Conservation (phyloP, 1,140 invertebrate genomes). For the Atta cephalotes region DNA sequence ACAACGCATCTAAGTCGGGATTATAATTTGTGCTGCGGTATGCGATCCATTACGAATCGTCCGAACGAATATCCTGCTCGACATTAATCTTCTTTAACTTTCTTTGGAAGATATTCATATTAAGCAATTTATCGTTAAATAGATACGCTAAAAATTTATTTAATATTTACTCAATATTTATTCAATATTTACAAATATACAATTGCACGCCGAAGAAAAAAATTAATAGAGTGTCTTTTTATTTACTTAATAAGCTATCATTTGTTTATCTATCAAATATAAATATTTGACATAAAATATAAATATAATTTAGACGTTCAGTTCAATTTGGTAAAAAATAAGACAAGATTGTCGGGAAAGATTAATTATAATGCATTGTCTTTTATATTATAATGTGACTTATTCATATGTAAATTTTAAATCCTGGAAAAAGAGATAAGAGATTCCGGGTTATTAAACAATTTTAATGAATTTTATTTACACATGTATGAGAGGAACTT, state of each 20-base stretch:
- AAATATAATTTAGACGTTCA: background rate
- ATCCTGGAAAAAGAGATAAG: background rate
- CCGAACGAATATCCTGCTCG: conserved; percentile 23
- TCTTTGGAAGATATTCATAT: background rate
- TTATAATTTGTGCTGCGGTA: conserved; percentile 31
- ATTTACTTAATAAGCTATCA: background rate
- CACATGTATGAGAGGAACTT: background rate
- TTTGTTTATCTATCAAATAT: background rate
- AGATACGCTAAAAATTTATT: background rate
- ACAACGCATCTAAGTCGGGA: conserved; percentile 10
- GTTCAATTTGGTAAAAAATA: background rate
- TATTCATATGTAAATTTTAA: background rate
- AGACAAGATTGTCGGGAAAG: background rate
- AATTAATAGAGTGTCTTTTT: background rate
- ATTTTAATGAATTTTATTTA: background rate
- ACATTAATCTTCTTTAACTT: background rate
- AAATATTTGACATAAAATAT: background rate
- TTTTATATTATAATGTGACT: background rate
- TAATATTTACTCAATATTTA: background rate
- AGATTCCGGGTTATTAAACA: background rate
- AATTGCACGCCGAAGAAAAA: background rate
- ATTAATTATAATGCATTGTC: background rate
- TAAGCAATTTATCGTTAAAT: conserved; percentile 18
- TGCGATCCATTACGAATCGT: conserved; percentile 49
- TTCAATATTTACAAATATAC: background rate